Conservation (phyloP, 1,140 invertebrate genomes). For the Neodiprion fabricii region DNA sequence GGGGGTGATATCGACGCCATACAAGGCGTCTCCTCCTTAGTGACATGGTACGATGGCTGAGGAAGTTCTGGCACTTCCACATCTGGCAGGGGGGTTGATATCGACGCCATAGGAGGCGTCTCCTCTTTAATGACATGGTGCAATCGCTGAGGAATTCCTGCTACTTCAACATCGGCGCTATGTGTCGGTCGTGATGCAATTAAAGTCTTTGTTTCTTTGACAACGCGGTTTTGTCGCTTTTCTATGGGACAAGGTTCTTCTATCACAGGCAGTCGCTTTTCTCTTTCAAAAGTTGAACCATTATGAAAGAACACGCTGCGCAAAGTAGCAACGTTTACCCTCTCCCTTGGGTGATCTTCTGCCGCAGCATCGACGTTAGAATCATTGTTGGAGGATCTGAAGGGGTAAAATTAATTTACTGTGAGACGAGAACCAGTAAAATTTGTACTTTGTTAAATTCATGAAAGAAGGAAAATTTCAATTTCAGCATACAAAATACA, state of each 20-base stretch:
- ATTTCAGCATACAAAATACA: no score
- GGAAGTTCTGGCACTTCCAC: not conserved
- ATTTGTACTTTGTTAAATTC: no score
- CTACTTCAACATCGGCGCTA: not conserved
- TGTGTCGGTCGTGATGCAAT: not conserved
- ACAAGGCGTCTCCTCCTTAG: no score
- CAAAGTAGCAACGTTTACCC: constrained; percentile 47
- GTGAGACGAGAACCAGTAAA: no score
- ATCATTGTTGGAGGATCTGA: constrained; percentile 19
- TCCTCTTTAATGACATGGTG: not conserved
- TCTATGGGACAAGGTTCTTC: constrained; percentile 44
- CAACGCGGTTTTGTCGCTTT: constrained; percentile 25
- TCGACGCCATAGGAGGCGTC: no score
- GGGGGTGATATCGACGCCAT: no score
- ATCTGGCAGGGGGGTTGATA: not conserved
- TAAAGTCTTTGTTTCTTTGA: not conserved
- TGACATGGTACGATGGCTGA: not conserved
- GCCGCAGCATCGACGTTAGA: constrained; percentile 22
- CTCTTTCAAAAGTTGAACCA: constrained; percentile 40
- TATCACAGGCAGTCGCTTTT: constrained; percentile 54
- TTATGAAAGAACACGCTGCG: constrained; percentile 55
- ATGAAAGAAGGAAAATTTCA: no score
- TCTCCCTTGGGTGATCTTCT: constrained; percentile 41
- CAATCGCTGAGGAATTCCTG: not conserved
- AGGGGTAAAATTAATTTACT: not conserved